Base-by-base conservation (phyloP, 2,888 invertebrate species). In the Macroteleia sp. region DNA sequence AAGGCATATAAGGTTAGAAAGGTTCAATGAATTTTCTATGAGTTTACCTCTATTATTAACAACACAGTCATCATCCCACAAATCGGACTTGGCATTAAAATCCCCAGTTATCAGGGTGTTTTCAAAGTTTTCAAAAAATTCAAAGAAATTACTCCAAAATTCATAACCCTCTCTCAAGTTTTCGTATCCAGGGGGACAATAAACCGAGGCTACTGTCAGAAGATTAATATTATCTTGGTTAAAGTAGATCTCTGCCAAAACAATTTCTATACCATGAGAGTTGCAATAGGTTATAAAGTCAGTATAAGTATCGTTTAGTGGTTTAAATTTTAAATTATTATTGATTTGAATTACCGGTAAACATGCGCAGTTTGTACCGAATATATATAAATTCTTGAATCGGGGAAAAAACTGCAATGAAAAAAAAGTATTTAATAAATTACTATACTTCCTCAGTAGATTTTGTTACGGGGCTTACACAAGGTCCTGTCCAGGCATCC, bases 1-100 rank as follows among this genome's bases (percentile, higher is more conserved):
- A 0, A 73, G 1, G 14, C 71, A 71, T 8, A 44, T 14, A 8
- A 62, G 25, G n/a, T 71, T 54, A 12, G 61, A 71, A 5, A 62
- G 8, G 0, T 19, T 1, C 3, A 59, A 0, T n/a, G 3, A 1
- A 0, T 39, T 12, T n/a, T 39, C 56, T 4, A 67, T 39, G 22
- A 19, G 30, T 4, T n/a, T 28, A 3, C 25, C 25, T 5, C 9
- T n/a, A 6, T 16, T 22, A 3, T 10, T 22, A 22, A 22, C 6
- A 25, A 5, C 8, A 8, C 14, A 2, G 14, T 19, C 9, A 2
- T 0, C 5, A 0, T 61, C 16, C 70, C 69, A 69, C 1, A 41
- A n/a, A 6, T 36, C 14, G 9, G 50, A 41, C 10, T 70, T 59
- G 1, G 59, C 50, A 12, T 70, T 70, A 17, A 34, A 20, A 36